Percentiles rank a stretch among this genome's conserved stretches.
Evolutionary conservation across 2,797 vertebrate genomes (phyloP).

Genomic region (Columba guinea): DNA sequence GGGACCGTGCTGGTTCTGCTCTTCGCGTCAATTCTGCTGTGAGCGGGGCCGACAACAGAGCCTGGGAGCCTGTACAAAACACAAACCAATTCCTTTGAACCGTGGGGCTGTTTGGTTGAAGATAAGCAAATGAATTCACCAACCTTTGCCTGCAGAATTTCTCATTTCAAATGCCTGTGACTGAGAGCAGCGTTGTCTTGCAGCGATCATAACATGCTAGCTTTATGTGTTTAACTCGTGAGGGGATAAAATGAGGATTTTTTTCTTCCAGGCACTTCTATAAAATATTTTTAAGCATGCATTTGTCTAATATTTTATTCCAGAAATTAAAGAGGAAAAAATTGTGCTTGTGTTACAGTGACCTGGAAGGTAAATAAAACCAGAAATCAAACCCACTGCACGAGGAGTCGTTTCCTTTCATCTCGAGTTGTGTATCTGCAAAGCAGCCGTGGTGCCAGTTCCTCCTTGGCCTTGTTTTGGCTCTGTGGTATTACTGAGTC

Average conservation of each 20-base stretch:
- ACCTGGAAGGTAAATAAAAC: not conserved
- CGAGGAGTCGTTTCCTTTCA: not conserved
- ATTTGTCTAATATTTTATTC: not conserved
- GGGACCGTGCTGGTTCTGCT: not conserved
- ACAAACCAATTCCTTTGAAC: not conserved
- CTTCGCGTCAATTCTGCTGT: not conserved
- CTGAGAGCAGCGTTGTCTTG: not conserved
- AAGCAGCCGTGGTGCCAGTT: not conserved
- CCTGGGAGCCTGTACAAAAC: not conserved
- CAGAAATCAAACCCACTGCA: not conserved
- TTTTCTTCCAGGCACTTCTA: not conserved
- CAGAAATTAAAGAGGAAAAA: not conserved
- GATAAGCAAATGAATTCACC: slow-evolving; percentile 56
- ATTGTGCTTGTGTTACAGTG: not conserved
- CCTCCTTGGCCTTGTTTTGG: not conserved
- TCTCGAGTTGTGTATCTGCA: not conserved
- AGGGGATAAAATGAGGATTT: not conserved
- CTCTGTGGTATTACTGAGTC: not conserved
- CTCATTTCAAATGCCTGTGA: not conserved
- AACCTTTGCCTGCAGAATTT: slow-evolving; percentile 41
- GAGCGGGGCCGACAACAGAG: not conserved
- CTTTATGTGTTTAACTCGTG: not conserved
- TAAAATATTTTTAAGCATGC: not conserved
- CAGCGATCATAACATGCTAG: not conserved
- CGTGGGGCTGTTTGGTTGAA: slow-evolving; percentile 7